Evolutionary conservation across 2,888 invertebrate genomes (phyloP), one percentile per base, ranked within the genome.

Genomic region (Pterostichus madidus): DNA sequence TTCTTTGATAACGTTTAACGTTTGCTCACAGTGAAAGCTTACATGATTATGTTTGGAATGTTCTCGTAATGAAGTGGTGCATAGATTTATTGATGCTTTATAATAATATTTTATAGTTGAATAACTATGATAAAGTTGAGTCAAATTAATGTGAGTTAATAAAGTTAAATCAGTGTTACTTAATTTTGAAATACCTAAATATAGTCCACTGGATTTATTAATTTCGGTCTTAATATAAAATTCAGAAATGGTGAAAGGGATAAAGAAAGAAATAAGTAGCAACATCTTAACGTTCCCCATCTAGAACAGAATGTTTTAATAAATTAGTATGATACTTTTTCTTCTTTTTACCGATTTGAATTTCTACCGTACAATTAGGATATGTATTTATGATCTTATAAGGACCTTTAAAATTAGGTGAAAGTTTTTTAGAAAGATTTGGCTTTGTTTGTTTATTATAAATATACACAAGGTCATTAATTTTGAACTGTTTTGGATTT

Each of bases 401-500:
- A 10, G 81, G 84, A 0, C 81, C 76, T 76, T 84, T 84, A 61
- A 84, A 84, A 46, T 80, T 80, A n/a, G 80, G 73, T 3, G 64
- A 31, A 31, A 83, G 15, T 44, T 83, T 83, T 61, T 83, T 83
- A 8, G 73, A 73, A 8, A 80, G 39, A 49, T 75, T 80, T 5
- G 73, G 49, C 17, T 83, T 84, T 1, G 4, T 53, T 52, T 53
- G 49, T 13, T 80, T 84, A 31, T 84, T 84, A 71, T 83, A 11
- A 7, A 86, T 13, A 13, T 79, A 85, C 31, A 86, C 86, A 76
- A 64, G 3, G 61, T 86, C 86, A 49, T 84, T 84, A n/a, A 85
- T 49, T 75, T 84, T 77, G 83, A 83, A 86, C 17, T 82, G 31
- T 7, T 59, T 31, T 15, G 73, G 77, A 7, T 85, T 85, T 11